These are phyloP conservation scores for Monarcha castaneiventris DNA, from an alignment of 2,113 vertebrate species.

Conservation along the genomic window DNA sequence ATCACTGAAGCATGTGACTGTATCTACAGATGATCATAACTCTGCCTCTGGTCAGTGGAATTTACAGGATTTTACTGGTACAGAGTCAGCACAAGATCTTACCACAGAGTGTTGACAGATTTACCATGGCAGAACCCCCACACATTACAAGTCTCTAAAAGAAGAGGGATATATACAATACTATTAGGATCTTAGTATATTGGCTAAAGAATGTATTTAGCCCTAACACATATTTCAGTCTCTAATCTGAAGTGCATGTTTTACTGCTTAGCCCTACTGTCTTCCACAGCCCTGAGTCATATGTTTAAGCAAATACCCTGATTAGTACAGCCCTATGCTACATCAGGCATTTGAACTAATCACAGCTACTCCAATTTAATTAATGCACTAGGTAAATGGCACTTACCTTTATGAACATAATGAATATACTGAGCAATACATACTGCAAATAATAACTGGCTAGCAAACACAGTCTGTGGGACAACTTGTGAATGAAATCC, in stretches of 20 bases:
- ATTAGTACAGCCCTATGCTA: neutral
- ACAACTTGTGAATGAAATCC: neutral
- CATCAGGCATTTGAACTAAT: neutral
- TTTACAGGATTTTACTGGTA: neutral
- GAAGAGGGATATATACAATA: neutral
- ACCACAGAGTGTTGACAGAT: neutral
- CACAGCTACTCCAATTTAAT: neutral
- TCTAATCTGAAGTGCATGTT: neutral
- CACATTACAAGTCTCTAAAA: neutral
- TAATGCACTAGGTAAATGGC: neutral
- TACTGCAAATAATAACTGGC: neutral
- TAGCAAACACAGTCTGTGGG: neutral
- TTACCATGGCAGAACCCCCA: neutral
- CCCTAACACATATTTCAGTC: neutral
- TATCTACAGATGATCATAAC: neutral
- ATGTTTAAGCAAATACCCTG: neutral
- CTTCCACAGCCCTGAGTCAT: neutral
- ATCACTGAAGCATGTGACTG: fast-evolving
- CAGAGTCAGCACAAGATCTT: neutral
- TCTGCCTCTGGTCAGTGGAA: neutral
- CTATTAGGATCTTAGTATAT: neutral
- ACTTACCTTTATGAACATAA: neutral
- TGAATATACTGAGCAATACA: neutral
- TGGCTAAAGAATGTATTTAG: neutral
- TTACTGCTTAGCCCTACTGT: neutral